Base-by-base conservation (phyloP, 1,140 invertebrate genomes). In the Drosophila lacertosa region DNA sequence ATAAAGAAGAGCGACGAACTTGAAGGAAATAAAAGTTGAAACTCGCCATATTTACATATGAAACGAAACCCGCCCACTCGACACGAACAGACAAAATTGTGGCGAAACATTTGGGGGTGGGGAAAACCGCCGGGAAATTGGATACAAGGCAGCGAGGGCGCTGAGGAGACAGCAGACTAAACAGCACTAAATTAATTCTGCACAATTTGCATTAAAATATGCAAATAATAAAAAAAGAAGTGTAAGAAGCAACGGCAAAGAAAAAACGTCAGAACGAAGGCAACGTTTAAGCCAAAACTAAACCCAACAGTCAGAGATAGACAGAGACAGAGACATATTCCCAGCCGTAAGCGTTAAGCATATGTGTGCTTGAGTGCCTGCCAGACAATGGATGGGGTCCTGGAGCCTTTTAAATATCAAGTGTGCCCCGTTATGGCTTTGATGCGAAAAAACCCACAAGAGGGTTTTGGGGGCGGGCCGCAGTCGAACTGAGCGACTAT, bases 151-250 rank as follows among this genome's bases (percentile, higher is more conserved):
- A 39, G 18, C 11, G 40, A 15, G n/a, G 37, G 45, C 37, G 66
- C 32, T n/a, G 40, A 44, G 51, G 57, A 63, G 79, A 63, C 65
- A 69, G 68, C 60, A 74, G 81, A 88, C 81, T 84, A 84, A 84
- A 84, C 81, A 84, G 82, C 81, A 84, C 82, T 84, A 84, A 84
- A 84, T 84, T 84, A 84, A 84, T 84, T 84, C 81, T 84, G 81
- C 81, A 84, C 81, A 84, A 84, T 84, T 84, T 84, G 81, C 81
- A 84, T 84, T 84, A 84, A 84, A 84, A 84, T 84, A 84, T 84
- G 81, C 81, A 84, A 84, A 84, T 84, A 84, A 86, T 82, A 84
- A 84, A 84, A 86, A 84, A 86, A 84, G 81, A 84, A 84, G 74
- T 78, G 71, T 79, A 69, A 66, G 69, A 66, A 55, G 26, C 50